Base-by-base conservation (phyloP, 92 coral and sea anemone genomes). In the Ricordea florida region DNA sequence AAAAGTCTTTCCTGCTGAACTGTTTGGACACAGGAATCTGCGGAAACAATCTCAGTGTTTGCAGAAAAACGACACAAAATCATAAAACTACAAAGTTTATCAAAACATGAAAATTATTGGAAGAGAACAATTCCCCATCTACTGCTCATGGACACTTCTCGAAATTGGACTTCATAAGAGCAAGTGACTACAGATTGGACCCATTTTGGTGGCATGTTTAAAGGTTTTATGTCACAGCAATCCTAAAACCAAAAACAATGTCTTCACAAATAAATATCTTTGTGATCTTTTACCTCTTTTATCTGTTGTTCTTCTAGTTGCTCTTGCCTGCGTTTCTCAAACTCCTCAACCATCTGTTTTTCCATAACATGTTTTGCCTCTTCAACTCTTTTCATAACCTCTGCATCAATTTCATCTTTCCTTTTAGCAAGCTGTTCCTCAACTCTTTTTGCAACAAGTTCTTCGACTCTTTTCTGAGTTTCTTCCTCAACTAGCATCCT, bases 371-470 rank as follows among this genome's bases (percentile, higher is more conserved):
- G 74, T 64, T 96, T 96, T 5, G 99, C 99, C 71, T 96, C 99
- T 57, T 96, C 99, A 20, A 96, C 97, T 59, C 99, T 79, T 45
- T 92, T 63, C 63, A 85, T 83, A 15, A 96, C 99, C 77, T 92
- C 94, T 10, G 78, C 83, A 73, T 96, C 99, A 71, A 96, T 96
- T 44, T 93, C 99, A 86, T 96, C 99, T 80, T 96, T 92, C 15
- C 90, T 72, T 69, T 96, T 96, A 14, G 96, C 99, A n/a, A 96
- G 91, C 67, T 96, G 89, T 55, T 92, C 99, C 34, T 96, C 99
- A 6, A 96, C 97, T 89, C 93, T 87, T 45, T 96, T 89, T 34
- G 88, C 97, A 20, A 92, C 99, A 89, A 96, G 86, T 70, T 96
- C 99, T 68, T 96, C 99, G 4, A 96, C 99, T 26, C 89, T 66